These are phyloP conservation scores for Bombus difficillimus DNA, from an alignment of 1,140 invertebrate species.

Conservation along the genomic window DNA sequence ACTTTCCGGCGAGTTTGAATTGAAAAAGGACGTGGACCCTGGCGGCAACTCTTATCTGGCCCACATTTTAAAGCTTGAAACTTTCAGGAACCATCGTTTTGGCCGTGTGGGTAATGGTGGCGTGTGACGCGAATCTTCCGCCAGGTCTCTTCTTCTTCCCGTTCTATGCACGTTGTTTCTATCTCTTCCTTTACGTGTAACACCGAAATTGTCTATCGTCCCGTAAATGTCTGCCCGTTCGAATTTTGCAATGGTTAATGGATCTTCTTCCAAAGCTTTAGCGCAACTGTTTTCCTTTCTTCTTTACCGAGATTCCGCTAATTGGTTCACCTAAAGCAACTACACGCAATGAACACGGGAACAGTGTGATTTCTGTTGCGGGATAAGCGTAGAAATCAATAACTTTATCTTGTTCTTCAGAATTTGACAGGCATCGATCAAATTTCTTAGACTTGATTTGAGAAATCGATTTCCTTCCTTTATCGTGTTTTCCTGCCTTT, in stretches of 20 bases:
- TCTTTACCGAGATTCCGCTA: background rate
- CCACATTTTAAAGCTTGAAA: constrained; percentile 69
- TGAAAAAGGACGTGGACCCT: constrained; percentile 63
- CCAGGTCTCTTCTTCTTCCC: background rate
- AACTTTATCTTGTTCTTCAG: too few species aligned
- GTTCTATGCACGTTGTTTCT: background rate
- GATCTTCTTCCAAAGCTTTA: background rate
- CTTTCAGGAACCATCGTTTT: constrained; percentile 43
- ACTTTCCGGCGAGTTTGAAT: constrained; percentile 69
- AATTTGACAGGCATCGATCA: background rate
- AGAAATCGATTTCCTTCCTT: background rate
- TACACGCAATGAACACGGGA: background rate
- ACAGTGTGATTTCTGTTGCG: background rate
- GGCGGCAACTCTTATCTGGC: constrained; percentile 66
- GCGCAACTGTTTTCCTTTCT: background rate
- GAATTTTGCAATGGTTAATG: background rate
- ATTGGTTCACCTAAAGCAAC: background rate
- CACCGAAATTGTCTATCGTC: constrained; percentile 21
- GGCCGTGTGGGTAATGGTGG: constrained; percentile 37
- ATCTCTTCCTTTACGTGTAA: background rate
- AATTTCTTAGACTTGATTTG: background rate
- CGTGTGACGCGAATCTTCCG: constrained; percentile 52
- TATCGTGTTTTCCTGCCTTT: too few species aligned
- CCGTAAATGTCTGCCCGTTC: background rate
- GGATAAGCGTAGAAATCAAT: background rate